Conservation (phyloP, 2,888 invertebrate genomes). For the Gonocerus acuteangulatus region DNA sequence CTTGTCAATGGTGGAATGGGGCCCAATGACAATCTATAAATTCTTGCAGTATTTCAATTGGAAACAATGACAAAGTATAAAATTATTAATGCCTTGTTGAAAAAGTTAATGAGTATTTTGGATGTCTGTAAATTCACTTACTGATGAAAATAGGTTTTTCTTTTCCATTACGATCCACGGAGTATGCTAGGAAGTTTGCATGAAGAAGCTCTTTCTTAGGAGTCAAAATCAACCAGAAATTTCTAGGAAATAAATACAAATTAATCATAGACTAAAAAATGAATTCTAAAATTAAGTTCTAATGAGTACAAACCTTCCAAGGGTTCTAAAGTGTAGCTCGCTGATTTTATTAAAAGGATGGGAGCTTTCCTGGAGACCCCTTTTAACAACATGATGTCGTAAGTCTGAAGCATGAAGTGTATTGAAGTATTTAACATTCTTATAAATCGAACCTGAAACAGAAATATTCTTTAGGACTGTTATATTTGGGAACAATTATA, state of each 20-base stretch:
- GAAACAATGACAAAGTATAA: no score
- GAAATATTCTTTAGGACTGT: no score
- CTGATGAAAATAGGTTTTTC: slow-evolving; percentile 77
- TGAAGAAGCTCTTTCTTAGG: slow-evolving; percentile 78
- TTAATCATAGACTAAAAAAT: background rate
- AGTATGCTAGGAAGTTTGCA: slow-evolving; percentile 81
- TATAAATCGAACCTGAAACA: slow-evolving; percentile 57
- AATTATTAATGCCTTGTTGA: no score
- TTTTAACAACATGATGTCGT: slow-evolving; percentile 69
- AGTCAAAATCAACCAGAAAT: slow-evolving; percentile 76
- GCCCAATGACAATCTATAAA: no score
- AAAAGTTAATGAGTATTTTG: no score
- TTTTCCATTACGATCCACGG: slow-evolving; percentile 75
- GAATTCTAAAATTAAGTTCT: no score
- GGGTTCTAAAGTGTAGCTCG: slow-evolving; percentile 72
- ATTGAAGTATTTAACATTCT: slow-evolving; percentile 75
- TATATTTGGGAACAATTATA: no score
- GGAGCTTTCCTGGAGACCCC: slow-evolving; percentile 68
- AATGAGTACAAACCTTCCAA: slow-evolving; percentile 56
- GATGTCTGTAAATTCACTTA: slow-evolving; percentile 47
- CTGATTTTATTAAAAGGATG: slow-evolving; percentile 83
- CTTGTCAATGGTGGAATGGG: no score
- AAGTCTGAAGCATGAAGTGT: slow-evolving; percentile 66
- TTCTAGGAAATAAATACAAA: slow-evolving; percentile 42
- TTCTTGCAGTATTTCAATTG: no score